Conservation (phyloP, 1,140 invertebrate species). For the Dendrolimus punctatus region DNA sequence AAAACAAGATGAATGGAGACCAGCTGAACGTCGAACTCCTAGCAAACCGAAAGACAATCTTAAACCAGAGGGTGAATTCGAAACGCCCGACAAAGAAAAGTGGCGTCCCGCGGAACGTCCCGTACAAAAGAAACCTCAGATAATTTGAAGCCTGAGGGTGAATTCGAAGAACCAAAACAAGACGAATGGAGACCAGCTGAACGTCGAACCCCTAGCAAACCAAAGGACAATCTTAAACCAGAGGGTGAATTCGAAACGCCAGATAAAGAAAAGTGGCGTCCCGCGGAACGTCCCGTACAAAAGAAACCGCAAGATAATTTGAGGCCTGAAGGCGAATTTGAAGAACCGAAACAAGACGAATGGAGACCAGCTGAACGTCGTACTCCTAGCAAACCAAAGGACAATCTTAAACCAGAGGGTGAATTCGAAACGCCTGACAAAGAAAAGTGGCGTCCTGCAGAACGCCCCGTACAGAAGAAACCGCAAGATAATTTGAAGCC, state of each 20-base stretch:
- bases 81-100: constrained; percentile 9
- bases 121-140: constrained; percentile 53
- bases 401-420: constrained; percentile 5
- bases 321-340: constrained; percentile 3
- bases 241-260: no score
- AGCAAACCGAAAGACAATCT: constrained; percentile 62
- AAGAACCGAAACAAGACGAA: not conserved
- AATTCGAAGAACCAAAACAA: no score
- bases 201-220: no score
- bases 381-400: not conserved
- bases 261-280: no score
- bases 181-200: no score
- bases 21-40: constrained; percentile 10
- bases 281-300: not conserved
- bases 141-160: no score
- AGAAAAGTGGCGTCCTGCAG: constrained; percentile 13
- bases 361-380: constrained; percentile 4
- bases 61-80: constrained; percentile 67
- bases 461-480: constrained; percentile 7
- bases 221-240: no score
- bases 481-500: constrained; percentile 68
- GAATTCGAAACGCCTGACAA: constrained; percentile 1
- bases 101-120: constrained; percentile 42
- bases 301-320: constrained; percentile 6
- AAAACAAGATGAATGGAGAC: constrained; percentile 9